Evolutionary conservation across 2,113 vertebrate species (phyloP).

Genomic region (Peromyscus leucopus): DNA sequence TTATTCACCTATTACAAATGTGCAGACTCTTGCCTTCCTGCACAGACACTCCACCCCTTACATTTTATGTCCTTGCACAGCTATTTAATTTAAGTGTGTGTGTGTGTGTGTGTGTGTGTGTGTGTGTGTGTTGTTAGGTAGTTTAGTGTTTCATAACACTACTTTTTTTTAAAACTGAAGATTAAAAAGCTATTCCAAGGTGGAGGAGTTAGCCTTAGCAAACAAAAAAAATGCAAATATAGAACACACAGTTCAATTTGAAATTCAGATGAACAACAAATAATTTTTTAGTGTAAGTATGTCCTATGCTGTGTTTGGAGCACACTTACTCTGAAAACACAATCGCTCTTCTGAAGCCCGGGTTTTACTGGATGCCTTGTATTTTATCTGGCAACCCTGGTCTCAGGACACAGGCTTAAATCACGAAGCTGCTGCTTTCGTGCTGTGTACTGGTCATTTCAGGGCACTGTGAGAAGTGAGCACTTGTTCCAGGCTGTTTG

Average conservation of each 20-base stretch:
- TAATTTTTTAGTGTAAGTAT: constrained; percentile 23
- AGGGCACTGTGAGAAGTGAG: constrained; percentile 51
- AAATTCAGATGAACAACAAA: constrained; percentile 59
- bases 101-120: too few species aligned
- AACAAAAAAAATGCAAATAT: constrained; percentile 29
- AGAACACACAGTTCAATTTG: neutral
- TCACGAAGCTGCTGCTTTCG: constrained; percentile 3
- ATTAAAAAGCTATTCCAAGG: constrained; percentile 37
- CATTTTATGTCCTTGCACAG: neutral
- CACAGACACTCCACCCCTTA: neutral
- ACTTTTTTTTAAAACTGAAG: constrained; percentile 8
- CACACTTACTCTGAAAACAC: neutral
- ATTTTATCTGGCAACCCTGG: constrained; percentile 45
- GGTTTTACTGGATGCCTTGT: constrained; percentile 10
- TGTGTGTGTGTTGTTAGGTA: neutral
- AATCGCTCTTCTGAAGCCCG: constrained; percentile 31
- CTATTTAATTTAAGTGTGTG: neutral
- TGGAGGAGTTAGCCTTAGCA: neutral
- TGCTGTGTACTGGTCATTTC: constrained; percentile 34
- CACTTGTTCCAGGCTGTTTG: constrained; percentile 57
- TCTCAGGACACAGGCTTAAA: constrained; percentile 36
- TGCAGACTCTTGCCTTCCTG: neutral
- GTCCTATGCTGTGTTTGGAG: neutral
- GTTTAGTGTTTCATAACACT: neutral
- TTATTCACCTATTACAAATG: neutral